Base-by-base conservation (phyloP, 2,113 vertebrate species). In the Prinia subflava region DNA sequence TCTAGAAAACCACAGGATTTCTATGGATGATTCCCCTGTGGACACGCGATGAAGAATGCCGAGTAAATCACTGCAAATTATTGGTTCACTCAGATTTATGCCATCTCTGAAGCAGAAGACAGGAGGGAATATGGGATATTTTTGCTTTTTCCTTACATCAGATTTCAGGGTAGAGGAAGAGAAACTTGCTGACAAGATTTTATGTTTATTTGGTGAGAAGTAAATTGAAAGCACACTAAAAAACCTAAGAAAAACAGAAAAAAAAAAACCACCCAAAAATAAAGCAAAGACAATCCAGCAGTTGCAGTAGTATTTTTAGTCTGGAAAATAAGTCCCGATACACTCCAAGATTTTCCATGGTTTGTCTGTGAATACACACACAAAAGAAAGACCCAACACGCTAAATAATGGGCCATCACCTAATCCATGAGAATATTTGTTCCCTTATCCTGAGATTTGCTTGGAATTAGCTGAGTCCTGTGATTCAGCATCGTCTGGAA, bases 141-240 rank as follows among this genome's bases (percentile, higher is more conserved):
- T 87, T 89, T 84, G 28, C 41, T 65, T 91, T 86, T 27, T 81
- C 41, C 73, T 91, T 92, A 67, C 30, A 56, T 80, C 30, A 59
- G 63, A 60, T 83, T 90, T 90, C 39, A 44, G 55, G 9, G 42
- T 25, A 80, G 75, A 93, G 52, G 24, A 86, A 73, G 30, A 83
- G 30, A 87, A 90, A 75, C 47, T 78, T 92, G 76, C 42, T 92
- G 93, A 93, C 52, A 93, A 94, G 52, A 78, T 68, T 94, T 86
- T 78, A 27, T 93, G 68, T 83, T 86, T 88, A 88, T 83, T 94
- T 93, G 68, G 59, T 80, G 60, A 93, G 85, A 81, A 94, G 44
- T 16, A 94, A 89, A 94, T 92, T 78, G 79, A 88, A 97, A 92
- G 87, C 71, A 95, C 12, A 37, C 92, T 93, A 79, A 2, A 88